Evolutionary conservation across 2,797 vertebrate species (phyloP), one percentile per base, ranked within the genome.

Genomic region (Sitta carolinensis): DNA sequence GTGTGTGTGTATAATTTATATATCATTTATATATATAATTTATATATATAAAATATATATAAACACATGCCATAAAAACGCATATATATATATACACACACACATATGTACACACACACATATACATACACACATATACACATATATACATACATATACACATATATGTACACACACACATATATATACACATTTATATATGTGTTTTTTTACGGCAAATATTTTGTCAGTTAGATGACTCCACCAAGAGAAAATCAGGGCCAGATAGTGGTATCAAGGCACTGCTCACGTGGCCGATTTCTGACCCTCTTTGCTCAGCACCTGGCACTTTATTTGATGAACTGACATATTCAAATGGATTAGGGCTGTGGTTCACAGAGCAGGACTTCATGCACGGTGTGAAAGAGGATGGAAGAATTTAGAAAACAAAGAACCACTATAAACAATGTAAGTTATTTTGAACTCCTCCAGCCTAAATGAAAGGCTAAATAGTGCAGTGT

Each of bases 231-330:
- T 47, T 45, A 26, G 34, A 25, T 58, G 13, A 68, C 83, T 78
- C 70, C 52, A 19, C 29, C 43, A 47, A n/a, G 22, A 87, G 67
- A 69, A 73, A 73, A 58, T 47, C 16, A 69, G 15, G 17, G 45
- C 13, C n/a, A 79, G 43, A 73, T n/a, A 34, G 13, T 13, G 25
- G 20, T 30, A 69, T 34, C n/a, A 40, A 45, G 19, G 45, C 57
- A 43, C 34, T 69, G 80, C 18, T 51, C 40, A 73, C 20, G 20
- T 0, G 0, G 34, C 2, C 0, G 0, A 6, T 66, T 90, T 86
- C 61, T 63, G 57, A 73, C 40, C 26, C 26, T 11, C 22, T 89
- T 50, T 42, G 16, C 54, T 90, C 62, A 70, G 17, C 51, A 66
- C 9, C 34, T 77, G 27, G 22, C 36, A 32, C n/a, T 58, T 84